These are phyloP conservation scores for Portevinia maculata DNA, from an alignment of 2,888 invertebrate species.

Conservation along the genomic window DNA sequence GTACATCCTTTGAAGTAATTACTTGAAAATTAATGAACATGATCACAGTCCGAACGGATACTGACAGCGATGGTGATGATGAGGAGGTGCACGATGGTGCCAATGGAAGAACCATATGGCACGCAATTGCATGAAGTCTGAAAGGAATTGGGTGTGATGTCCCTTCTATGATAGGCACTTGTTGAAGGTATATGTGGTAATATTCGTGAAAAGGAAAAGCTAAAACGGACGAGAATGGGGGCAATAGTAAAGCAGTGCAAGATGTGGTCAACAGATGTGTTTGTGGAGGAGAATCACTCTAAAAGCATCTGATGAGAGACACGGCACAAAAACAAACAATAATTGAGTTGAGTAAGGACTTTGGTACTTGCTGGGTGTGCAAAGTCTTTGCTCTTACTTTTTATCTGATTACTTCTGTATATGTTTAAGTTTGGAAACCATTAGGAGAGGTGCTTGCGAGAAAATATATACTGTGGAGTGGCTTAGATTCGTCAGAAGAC, in stretches of 20 bases:
- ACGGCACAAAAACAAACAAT: constrained; percentile 23
- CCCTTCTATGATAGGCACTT: constrained; percentile 18
- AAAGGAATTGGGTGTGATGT: constrained; percentile 13
- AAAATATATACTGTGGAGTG: background rate
- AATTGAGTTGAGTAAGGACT: constrained; percentile 18
- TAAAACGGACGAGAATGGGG: background rate
- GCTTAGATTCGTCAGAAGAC: background rate
- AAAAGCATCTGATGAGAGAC: constrained; percentile 4
- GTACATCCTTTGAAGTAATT: constrained; percentile 40
- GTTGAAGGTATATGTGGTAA: constrained; percentile 1
- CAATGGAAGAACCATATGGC: constrained; percentile 27
- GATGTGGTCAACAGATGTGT: constrained; percentile 31
- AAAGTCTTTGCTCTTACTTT: background rate
- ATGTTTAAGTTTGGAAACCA: background rate
- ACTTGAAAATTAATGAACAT: constrained; percentile 59
- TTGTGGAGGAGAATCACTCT: constrained; percentile 1
- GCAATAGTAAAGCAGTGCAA: background rate
- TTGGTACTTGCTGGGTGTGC: background rate
- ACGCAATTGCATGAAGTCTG: constrained; percentile 26
- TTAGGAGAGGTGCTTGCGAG: background rate
- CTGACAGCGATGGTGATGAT: background rate
- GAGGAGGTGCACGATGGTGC: background rate
- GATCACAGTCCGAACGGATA: constrained; percentile 21
- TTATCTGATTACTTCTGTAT: background rate
- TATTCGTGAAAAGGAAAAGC: background rate